phyloP scores from a whole-genome alignment of 92 coral and sea anemone species.

The Epizoanthus illoricatus region DNA sequence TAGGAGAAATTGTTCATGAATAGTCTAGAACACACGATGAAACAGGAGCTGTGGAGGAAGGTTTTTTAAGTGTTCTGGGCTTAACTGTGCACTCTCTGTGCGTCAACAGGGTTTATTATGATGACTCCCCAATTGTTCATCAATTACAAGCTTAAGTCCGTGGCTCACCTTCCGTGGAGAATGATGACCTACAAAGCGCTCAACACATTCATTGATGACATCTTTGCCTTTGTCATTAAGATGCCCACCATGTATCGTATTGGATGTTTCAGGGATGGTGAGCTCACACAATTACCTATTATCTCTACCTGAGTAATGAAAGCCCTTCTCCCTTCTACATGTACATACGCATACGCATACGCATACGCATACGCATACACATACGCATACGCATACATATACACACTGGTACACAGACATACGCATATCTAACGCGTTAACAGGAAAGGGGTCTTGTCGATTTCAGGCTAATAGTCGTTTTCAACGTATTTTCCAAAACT shows the following conservation, averaged over 20 bases:
- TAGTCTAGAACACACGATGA: too few relatives aligned
- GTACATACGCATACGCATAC: too few relatives aligned
- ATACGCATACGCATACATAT: too few relatives aligned
- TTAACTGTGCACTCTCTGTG: not conserved
- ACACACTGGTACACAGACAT: too few relatives aligned
- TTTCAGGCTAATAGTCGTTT: too few relatives aligned
- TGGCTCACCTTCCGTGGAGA: slow-evolving; percentile 98
- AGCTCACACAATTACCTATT: slow-evolving; percentile 21
- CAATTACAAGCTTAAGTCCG: slow-evolving; percentile 95
- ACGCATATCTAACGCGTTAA: too few relatives aligned
- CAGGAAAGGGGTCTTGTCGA: too few relatives aligned
- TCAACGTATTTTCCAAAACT: too few relatives aligned
- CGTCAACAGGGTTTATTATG: slow-evolving; percentile 81
- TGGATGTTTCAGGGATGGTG: slow-evolving; percentile 97
- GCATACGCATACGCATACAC: too few relatives aligned
- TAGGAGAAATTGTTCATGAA: too few relatives aligned
- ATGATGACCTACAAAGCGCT: slow-evolving; percentile 99
- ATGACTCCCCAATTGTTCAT: slow-evolving; percentile 99
- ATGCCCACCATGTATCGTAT: slow-evolving; percentile 98
- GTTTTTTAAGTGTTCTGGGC: not conserved
- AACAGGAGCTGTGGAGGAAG: not conserved
- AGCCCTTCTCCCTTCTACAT: too few relatives aligned
- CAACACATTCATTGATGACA: slow-evolving; percentile 95
- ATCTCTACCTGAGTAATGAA: too few relatives aligned
- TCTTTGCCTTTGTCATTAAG: slow-evolving; percentile 97